Evolutionary conservation across 2,113 vertebrate species (phyloP).

Genomic region (Sitta europaea): DNA sequence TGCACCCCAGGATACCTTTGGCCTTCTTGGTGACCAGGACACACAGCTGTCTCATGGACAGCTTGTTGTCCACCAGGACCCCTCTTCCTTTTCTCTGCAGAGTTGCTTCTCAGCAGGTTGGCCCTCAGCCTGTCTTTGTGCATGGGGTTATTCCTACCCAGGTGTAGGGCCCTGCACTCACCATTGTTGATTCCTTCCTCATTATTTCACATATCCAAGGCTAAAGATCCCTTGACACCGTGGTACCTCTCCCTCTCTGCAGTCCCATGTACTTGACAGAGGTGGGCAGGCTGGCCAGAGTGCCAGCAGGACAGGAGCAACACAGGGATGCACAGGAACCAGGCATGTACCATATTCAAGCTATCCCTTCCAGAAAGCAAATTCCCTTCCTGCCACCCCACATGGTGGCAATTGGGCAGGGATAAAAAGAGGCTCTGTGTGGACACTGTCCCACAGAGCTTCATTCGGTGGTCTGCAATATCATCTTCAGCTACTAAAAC

Average conservation of each 20-base stretch:
- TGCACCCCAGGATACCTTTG: neutral
- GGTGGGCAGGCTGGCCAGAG: neutral
- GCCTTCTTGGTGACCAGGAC: neutral
- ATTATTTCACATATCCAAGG: neutral
- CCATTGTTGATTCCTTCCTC: neutral
- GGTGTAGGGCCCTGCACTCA: neutral
- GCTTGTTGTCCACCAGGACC: neutral
- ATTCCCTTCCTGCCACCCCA: neutral
- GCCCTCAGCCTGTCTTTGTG: neutral
- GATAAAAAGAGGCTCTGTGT: accelerated
- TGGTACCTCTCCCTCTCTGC: neutral
- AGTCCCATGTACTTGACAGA: accelerated
- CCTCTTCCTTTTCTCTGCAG: neutral
- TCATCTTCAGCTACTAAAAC: neutral
- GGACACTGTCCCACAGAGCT: neutral
- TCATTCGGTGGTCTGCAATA: neutral
- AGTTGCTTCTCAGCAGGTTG: neutral
- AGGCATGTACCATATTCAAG: accelerated
- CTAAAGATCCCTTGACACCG: neutral
- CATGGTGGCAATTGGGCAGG: neutral
- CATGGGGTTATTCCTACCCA: neutral
- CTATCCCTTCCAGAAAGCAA: neutral
- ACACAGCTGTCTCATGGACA: neutral
- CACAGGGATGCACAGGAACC: neutral
- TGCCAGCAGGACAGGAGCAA: neutral